These are phyloP conservation scores for Helicoverpa assulta DNA, from an alignment of 2,888 invertebrate genomes.

Conservation along the genomic window DNA sequence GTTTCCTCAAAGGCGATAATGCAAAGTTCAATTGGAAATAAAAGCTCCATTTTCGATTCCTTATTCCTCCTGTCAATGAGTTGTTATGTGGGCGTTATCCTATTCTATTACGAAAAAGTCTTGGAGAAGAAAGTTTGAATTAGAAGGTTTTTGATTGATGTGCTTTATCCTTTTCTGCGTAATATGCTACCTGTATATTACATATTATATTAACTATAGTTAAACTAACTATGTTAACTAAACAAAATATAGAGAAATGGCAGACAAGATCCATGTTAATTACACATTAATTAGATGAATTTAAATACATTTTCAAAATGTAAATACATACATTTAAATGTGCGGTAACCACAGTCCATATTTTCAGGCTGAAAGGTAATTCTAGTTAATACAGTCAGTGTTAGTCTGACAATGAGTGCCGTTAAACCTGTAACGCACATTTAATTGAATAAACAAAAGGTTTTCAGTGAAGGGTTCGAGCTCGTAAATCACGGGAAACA, in stretches of 20 bases:
- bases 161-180: no score
- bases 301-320: no score
- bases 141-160: no score
- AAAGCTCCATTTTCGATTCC: conserved; percentile 20
- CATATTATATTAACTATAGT: no score
- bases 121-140: no score
- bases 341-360: conserved; percentile 1
- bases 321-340: neutral
- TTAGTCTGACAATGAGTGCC: conserved; percentile 40
- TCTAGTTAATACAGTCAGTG: conserved; percentile 13
- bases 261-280: neutral
- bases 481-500: conserved; percentile 71
- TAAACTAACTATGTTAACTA: no score
- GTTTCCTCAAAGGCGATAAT: conserved; percentile 56
- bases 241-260: neutral
- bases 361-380: conserved; percentile 9
- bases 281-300: neutral
- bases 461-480: conserved; percentile 62
- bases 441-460: conserved; percentile 74
- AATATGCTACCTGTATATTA: no score
- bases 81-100: conserved; percentile 8
- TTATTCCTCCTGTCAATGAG: conserved; percentile 28
- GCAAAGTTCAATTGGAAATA: conserved; percentile 52
- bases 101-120: neutral
- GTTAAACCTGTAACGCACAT: conserved; percentile 54